Percentiles rank a stretch among this genome's conserved stretches.
Evolutionary conservation across 2,113 vertebrate genomes (phyloP).

Genomic region (Hippopotamus amphibius): DNA sequence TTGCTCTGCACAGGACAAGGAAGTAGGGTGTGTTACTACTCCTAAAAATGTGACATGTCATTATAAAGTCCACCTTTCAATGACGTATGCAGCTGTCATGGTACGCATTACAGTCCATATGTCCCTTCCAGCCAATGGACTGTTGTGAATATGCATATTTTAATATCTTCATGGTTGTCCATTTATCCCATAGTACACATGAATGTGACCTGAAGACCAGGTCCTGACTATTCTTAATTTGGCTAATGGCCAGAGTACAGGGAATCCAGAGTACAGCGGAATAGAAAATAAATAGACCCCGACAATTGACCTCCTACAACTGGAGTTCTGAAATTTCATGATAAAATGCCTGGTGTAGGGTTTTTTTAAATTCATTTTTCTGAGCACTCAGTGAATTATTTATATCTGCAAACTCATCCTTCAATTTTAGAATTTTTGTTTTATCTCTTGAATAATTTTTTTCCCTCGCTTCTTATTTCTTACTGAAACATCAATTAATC

Average conservation of each 20-base stretch:
- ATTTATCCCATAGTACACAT: not conserved
- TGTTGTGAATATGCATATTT: not conserved
- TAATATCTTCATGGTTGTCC: not conserved
- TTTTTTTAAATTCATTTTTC: not conserved
- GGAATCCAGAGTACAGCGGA: not conserved
- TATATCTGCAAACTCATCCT: not conserved
- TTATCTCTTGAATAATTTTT: constrained; percentile 2
- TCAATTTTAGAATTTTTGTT: not conserved
- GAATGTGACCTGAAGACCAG: not conserved
- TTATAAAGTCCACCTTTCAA: not conserved
- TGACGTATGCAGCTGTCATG: not conserved
- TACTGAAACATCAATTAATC: not conserved
- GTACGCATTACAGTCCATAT: not conserved
- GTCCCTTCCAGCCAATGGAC: not conserved
- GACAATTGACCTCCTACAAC: not conserved
- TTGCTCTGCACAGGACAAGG: not conserved
- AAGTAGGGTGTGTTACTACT: not conserved
- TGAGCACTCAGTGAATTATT: not conserved
- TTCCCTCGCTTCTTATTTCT: not conserved
- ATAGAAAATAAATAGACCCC: not conserved
- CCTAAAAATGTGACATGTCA: not conserved
- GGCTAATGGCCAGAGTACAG: not conserved
- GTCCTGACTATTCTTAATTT: not conserved
- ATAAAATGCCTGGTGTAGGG: not conserved
- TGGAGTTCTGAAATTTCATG: not conserved